Evolutionary conservation across 2,888 invertebrate genomes (phyloP).

Genomic region (Acronicta aceris): DNA sequence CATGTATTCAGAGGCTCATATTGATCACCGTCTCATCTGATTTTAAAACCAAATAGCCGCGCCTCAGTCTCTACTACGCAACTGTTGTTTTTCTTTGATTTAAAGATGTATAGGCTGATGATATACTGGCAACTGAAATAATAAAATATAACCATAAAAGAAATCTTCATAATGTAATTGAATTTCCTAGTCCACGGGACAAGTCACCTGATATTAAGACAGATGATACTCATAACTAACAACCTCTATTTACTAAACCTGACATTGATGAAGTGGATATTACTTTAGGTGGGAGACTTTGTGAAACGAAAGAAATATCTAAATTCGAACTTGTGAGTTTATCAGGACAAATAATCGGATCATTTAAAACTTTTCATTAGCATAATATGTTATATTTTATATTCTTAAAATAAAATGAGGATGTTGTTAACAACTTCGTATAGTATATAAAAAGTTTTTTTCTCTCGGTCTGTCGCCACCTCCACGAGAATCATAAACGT

Average conservation of each 20-base stretch:
- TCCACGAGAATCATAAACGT: slow-evolving; percentile 63
- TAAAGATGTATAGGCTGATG: slow-evolving; percentile 42
- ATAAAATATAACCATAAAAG: slow-evolving; percentile 9
- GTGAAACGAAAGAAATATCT: slow-evolving; percentile 12
- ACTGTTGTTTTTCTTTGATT: slow-evolving; percentile 66
- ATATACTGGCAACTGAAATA: slow-evolving; percentile 33
- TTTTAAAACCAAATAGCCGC: slow-evolving; percentile 77
- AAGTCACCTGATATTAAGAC: slow-evolving; percentile 26
- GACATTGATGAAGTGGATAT: slow-evolving; percentile 42
- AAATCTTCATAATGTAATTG: background rate
- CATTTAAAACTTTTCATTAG: slow-evolving; percentile 13
- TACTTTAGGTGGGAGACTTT: slow-evolving; percentile 5
- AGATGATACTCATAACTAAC: slow-evolving; percentile 23
- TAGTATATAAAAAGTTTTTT: slow-evolving; percentile 36
- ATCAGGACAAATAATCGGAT: too few species aligned
- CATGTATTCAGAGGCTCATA: slow-evolving; percentile 59
- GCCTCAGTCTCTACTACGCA: slow-evolving; percentile 67
- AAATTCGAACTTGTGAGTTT: background rate
- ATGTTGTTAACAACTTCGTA: slow-evolving; percentile 28
- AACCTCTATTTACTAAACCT: slow-evolving; percentile 25
- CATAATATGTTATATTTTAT: slow-evolving; percentile 8
- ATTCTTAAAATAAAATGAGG: slow-evolving; percentile 21
- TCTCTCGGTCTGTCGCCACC: slow-evolving; percentile 52
- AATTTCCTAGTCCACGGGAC: slow-evolving; percentile 7
- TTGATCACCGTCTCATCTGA: slow-evolving; percentile 52